A percentile compares a stretch with the other conserved stretches of the same genome.
phyloP scores from a whole-genome alignment of 2,888 invertebrate species.

The Habrosyne pyritoides region DNA sequence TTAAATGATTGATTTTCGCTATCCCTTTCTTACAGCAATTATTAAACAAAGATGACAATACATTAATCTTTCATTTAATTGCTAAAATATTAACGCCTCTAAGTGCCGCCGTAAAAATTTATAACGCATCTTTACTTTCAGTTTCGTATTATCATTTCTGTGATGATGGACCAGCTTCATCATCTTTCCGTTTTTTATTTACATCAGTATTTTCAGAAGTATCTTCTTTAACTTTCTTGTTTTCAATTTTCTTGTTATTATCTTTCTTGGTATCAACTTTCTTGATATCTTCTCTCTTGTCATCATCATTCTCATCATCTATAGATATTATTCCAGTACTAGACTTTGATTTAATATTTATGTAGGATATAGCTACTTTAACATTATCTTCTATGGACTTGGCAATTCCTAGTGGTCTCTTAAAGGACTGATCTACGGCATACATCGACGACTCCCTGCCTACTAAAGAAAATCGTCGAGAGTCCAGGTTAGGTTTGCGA shows the following conservation, averaged over 20 bases:
- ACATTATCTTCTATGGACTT: neutral
- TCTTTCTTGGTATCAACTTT: too few relatives aligned
- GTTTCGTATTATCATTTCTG: neutral
- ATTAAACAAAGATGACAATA: too few relatives aligned
- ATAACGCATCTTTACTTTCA: neutral
- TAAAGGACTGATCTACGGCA: neutral
- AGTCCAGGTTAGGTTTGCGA: slow-evolving; percentile 67
- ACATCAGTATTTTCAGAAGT: neutral
- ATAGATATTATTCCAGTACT: neutral
- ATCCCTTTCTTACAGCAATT: too few relatives aligned
- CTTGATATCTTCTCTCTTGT: too few relatives aligned
- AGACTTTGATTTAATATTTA: neutral
- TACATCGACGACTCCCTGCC: neutral
- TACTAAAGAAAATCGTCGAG: slow-evolving; percentile 37
- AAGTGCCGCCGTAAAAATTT: too few relatives aligned
- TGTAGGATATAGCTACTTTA: neutral
- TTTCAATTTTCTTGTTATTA: too few relatives aligned
- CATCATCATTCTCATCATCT: neutral
- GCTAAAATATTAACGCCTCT: too few relatives aligned
- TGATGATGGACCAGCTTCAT: neutral
- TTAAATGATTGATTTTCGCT: too few relatives aligned
- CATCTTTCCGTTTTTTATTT: neutral
- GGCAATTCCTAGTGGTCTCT: neutral
- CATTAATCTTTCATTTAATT: too few relatives aligned
- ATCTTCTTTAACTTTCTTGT: neutral